Evolutionary conservation across 2,888 invertebrate genomes (phyloP).

Genomic region (Acrobasis repandana): DNA sequence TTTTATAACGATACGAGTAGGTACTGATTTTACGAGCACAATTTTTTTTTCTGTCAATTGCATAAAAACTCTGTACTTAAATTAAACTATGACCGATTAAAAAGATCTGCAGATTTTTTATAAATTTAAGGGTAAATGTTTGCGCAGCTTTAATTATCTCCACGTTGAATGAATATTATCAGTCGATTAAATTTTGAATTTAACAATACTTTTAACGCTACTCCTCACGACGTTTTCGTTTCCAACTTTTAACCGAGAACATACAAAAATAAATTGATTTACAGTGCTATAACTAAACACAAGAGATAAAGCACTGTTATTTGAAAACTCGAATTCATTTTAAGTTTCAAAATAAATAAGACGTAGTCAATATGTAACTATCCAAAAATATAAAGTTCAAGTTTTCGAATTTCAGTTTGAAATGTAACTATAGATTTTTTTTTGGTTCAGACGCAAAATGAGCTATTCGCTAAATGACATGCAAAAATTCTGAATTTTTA

Average conservation of each 20-base stretch:
- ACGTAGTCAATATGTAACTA: not conserved
- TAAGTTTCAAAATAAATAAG: constrained; percentile 10
- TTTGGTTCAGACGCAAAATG: not conserved
- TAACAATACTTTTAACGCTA: constrained; percentile 17
- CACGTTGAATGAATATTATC: constrained; percentile 21
- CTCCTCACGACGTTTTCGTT: constrained; percentile 2
- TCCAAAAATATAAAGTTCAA: constrained; percentile 22
- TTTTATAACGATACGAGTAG: no score
- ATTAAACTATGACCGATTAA: no score
- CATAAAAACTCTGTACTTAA: no score
- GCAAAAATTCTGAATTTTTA: not conserved
- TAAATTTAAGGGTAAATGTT: not conserved
- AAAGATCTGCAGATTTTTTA: no score
- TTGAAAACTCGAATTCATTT: constrained; percentile 23
- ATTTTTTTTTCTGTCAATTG: no score
- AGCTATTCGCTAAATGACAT: not conserved
- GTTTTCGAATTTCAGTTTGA: constrained; percentile 32
- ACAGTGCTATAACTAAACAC: constrained; percentile 13
- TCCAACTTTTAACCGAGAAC: not conserved
- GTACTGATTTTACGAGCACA: no score
- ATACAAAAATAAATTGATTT: not conserved
- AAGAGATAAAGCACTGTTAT: constrained; percentile 21
- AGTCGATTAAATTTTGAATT: constrained; percentile 26
- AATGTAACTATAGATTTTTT: constrained; percentile 25
- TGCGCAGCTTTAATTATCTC: constrained; percentile 13